Conservation (phyloP, 1,140 invertebrate species). For the Bombus sylvicola region DNA sequence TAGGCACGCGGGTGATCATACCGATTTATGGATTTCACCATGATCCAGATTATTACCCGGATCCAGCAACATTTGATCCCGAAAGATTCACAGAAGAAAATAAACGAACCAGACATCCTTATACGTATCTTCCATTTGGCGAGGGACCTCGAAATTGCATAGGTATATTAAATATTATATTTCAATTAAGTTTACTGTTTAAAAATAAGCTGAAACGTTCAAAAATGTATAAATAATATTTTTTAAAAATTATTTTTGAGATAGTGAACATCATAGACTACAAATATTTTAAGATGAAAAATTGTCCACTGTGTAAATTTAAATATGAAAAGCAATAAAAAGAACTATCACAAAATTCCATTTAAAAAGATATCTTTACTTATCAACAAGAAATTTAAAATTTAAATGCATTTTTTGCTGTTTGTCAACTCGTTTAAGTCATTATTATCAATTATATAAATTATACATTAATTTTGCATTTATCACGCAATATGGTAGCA, state of each 20-base stretch:
- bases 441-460: slow-evolving; percentile 1
- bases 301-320: too few relatives aligned
- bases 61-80: slow-evolving; percentile 87
- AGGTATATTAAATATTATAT: slow-evolving; percentile 80
- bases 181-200: neutral
- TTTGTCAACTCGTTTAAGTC: neutral
- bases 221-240: too few relatives aligned
- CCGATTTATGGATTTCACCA: slow-evolving; percentile 87
- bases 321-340: too few relatives aligned
- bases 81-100: slow-evolving; percentile 85
- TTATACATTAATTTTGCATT: neutral
- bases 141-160: slow-evolving; percentile 90
- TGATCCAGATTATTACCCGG: slow-evolving; percentile 86
- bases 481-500: neutral
- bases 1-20: slow-evolving; percentile 83
- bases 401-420: neutral
- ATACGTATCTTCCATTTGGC: slow-evolving; percentile 90
- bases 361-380: neutral
- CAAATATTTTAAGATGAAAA: neutral
- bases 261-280: neutral
- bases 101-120: slow-evolving; percentile 79
- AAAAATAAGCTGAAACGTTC: neutral
- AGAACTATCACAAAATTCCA: neutral
- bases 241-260: neutral
- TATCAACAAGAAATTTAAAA: neutral